phyloP scores from a whole-genome alignment of 2,113 vertebrate genomes.

The Alectura lathami region DNA sequence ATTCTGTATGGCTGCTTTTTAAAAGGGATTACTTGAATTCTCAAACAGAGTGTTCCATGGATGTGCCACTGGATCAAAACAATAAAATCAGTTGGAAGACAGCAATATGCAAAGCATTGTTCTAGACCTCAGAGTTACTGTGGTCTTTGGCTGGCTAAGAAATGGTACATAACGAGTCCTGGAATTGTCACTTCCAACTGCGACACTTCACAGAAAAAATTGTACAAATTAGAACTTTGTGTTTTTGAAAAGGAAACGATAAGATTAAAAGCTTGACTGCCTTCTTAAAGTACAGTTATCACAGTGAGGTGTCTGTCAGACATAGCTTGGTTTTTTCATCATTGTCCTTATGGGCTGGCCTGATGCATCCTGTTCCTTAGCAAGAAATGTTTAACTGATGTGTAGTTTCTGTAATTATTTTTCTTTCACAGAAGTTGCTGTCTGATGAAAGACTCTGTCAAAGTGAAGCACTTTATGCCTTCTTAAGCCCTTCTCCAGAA shows the following conservation, averaged over 20 bases:
- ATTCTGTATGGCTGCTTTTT: background rate
- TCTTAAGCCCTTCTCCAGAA: constrained; percentile 96
- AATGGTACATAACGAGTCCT: background rate
- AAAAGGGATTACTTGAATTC: background rate
- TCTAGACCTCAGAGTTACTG: background rate
- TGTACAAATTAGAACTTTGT: background rate
- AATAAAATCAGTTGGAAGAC: background rate
- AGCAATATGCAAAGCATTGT: background rate
- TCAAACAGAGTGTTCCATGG: background rate
- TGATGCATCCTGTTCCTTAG: background rate
- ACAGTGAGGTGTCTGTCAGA: background rate
- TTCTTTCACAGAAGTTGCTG: constrained; percentile 84
- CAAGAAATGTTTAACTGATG: background rate
- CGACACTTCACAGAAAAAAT: background rate
- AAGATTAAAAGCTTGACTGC: background rate
- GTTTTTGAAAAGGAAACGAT: background rate
- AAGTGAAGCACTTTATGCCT: constrained; percentile 97
- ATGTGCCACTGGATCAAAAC: background rate
- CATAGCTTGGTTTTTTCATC: background rate
- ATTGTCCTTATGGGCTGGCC: background rate
- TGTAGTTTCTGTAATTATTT: constrained; percentile 4
- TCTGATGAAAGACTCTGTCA: constrained; percentile 95
- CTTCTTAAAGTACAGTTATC: background rate
- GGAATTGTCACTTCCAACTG: background rate
- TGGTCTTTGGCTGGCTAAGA: background rate